These are phyloP conservation scores for Thamnophis sirtalis DNA, from an alignment of 2,113 vertebrate species.

Conservation along the genomic window DNA sequence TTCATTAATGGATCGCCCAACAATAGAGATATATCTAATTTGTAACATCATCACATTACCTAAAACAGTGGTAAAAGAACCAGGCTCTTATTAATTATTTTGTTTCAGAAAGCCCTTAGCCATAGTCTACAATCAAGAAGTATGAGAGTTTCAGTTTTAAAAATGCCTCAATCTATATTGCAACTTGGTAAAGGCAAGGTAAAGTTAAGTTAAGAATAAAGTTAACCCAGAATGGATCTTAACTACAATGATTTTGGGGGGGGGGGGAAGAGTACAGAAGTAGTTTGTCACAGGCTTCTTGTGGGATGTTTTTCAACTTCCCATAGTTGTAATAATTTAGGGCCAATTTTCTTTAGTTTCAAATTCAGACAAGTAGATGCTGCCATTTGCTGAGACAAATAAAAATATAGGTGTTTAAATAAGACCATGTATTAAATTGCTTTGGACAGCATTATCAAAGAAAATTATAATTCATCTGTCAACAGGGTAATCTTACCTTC, in stretches of 20 bases:
- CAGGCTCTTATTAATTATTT: background rate
- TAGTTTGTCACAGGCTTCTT: background rate
- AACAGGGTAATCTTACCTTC: too few relatives aligned
- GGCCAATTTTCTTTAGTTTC: background rate
- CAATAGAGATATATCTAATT: background rate
- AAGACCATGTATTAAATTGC: background rate
- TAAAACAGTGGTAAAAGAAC: background rate
- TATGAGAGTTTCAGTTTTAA: background rate
- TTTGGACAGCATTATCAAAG: background rate
- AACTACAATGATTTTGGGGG: background rate
- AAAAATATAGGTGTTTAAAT: background rate
- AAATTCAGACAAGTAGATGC: background rate
- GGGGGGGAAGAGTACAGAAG: background rate
- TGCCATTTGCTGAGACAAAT: background rate
- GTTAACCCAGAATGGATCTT: background rate
- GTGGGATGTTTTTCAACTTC: background rate
- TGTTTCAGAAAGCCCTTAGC: background rate
- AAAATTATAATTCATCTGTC: background rate
- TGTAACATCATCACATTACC: background rate
- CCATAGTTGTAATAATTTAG: background rate
- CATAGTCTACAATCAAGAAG: background rate
- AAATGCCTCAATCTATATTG: background rate
- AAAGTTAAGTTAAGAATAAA: background rate
- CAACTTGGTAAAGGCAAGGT: background rate
- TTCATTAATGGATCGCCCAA: background rate